Conservation (phyloP, 2,113 vertebrate species). For the Aegotheles bennettii region DNA sequence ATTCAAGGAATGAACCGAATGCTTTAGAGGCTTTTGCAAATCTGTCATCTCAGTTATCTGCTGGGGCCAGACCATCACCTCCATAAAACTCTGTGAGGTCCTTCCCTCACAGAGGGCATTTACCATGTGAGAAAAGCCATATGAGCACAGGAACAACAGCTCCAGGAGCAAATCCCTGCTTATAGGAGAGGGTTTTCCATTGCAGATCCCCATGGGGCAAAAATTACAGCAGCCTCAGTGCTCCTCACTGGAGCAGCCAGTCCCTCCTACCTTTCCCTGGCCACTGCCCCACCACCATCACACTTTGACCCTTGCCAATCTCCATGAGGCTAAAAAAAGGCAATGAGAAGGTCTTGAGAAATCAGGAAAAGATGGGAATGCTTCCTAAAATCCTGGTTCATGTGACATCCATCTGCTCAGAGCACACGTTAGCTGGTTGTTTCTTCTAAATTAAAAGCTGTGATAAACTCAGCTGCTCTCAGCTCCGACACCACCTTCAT, state of each 20-base stretch:
- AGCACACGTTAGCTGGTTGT: not conserved
- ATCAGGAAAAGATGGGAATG: not conserved
- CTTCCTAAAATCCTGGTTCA: not conserved
- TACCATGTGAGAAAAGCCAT: not conserved
- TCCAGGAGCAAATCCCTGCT: not conserved
- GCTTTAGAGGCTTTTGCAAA: not conserved
- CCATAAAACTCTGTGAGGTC: not conserved
- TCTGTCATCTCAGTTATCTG: not conserved
- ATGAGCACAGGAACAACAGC: not conserved
- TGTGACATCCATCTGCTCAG: conserved; percentile 4
- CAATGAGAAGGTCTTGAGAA: not conserved
- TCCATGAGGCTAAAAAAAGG: not conserved
- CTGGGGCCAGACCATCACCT: not conserved
- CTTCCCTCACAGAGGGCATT: not conserved
- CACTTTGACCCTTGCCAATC: not conserved
- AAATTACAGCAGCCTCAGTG: not conserved
- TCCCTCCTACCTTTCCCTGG: not conserved
- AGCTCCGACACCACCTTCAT: not conserved
- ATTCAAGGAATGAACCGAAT: not conserved
- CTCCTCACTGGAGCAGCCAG: not conserved
- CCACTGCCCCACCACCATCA: not conserved
- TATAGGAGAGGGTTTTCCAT: not conserved
- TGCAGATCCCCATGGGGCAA: accelerated
- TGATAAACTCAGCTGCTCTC: conserved; percentile 17
- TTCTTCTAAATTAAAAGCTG: conserved; percentile 22